A percentile compares a stretch with the other conserved stretches of the same genome.
These are phyloP conservation scores for Trichosurus vulpecula DNA, from an alignment of 2,797 vertebrate genomes.

Conservation along the genomic window DNA sequence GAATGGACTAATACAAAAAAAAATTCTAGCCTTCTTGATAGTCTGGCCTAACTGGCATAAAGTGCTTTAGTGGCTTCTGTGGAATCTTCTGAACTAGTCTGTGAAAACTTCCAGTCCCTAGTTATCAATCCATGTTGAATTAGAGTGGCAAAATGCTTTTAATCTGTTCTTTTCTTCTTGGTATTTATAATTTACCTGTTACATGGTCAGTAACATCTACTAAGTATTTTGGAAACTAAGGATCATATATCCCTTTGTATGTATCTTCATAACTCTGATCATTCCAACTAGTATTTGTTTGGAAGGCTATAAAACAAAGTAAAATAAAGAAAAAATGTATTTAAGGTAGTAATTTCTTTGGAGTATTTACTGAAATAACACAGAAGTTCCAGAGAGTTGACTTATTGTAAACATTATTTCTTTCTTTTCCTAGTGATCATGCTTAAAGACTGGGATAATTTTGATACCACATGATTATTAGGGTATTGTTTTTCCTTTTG, in stretches of 20 bases:
- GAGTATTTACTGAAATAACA: not conserved
- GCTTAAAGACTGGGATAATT: not conserved
- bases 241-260: not conserved
- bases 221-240: not conserved
- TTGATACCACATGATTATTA: not conserved
- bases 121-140: not conserved
- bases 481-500: not conserved
- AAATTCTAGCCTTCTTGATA: not conserved
- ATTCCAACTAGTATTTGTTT: not conserved
- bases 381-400: not conserved
- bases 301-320: not conserved
- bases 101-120: not conserved
- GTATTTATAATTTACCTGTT: not conserved
- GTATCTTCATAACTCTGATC: not conserved
- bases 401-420: not conserved
- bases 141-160: not conserved
- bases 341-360: not conserved
- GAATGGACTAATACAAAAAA: not conserved
- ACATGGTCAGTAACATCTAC: not conserved
- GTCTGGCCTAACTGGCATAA: not conserved
- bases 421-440: not conserved
- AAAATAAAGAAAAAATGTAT: not conserved
- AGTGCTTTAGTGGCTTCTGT: not conserved
- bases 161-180: not conserved
- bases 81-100: not conserved